Base-by-base conservation (phyloP, 1,140 invertebrate species). In the Drosophila kurseongensis region DNA sequence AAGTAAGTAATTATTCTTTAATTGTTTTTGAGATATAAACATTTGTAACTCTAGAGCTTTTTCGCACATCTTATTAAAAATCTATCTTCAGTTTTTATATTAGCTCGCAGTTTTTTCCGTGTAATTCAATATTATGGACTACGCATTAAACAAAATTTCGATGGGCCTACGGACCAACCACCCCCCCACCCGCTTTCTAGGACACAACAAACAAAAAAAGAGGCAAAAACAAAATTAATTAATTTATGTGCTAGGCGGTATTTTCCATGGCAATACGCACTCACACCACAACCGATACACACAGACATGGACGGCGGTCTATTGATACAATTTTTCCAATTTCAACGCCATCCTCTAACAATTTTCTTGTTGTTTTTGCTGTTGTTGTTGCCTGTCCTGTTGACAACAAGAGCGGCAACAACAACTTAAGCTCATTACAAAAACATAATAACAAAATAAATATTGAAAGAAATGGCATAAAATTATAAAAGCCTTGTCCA, bases 381-480 rank as follows among this genome's bases (percentile, higher is more conserved):
- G 62, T 42, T 81, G 69, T 80, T 66, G 71, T 40, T 35, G 27
- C 29, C 66, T 40, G 16, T 68, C 47, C 40, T 62, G 75, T 55
- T 57, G 60, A 61, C 67, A 67, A 80, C 80, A 65, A 85, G 63
- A 48, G 42, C 32, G 50, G 18, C 54, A 56, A 66, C 48, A 66
- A 72, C 57, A 78, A 75, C 66, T 71, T 51, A 60, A 54, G 76
- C 78, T 77, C 83, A 88, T 88, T 88, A 89, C 83, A 89, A 88
- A 89, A 88, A 88, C 84, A 88, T 88, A 88, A 88, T 83, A 89
- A 80, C 83, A 88, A 80, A 88, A 80, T 88, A 88, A 88, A 88
- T 88, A 88, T 88, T 88, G 83, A 88, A 89, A 83, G 83, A 88
- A 88, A 88, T 88, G 80, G 79, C 83, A 88, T 88, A 88, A 89